phyloP scores from a whole-genome alignment of 2,113 vertebrate species.

The Peucedramus taeniatus region DNA sequence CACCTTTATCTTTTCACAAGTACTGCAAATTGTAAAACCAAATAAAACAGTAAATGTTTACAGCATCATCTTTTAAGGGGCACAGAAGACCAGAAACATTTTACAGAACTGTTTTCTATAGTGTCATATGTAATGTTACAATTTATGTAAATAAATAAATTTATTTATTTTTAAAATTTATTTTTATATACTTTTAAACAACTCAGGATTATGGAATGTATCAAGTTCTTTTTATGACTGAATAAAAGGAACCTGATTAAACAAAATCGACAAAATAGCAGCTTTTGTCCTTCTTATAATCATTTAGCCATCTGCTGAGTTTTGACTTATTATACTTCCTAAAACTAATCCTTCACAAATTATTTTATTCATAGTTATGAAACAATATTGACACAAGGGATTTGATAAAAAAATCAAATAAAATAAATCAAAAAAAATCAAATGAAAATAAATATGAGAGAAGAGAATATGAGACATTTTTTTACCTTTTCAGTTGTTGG shows the following conservation, averaged over 20 bases:
- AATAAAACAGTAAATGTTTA: not conserved
- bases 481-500: slow-evolving; percentile 87
- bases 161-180: not conserved
- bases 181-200: not conserved
- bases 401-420: not conserved
- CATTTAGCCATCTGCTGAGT: not conserved
- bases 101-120: not conserved
- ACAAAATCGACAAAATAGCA: not conserved
- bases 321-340: not conserved
- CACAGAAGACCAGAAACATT: not conserved
- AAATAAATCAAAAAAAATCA: too few species aligned
- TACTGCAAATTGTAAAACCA: not conserved
- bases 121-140: not conserved
- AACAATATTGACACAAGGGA: not conserved
- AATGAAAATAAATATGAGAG: not conserved
- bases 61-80: not conserved
- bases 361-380: not conserved
- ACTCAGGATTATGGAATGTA: not conserved
- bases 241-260: not conserved
- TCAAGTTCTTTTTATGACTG: not conserved
- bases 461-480: not conserved
- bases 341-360: not conserved
- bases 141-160: not conserved
- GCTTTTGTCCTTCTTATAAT: not conserved
- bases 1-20: not conserved